Base-by-base conservation (phyloP, 2,113 vertebrate species). In the Arenaria interpres region DNA sequence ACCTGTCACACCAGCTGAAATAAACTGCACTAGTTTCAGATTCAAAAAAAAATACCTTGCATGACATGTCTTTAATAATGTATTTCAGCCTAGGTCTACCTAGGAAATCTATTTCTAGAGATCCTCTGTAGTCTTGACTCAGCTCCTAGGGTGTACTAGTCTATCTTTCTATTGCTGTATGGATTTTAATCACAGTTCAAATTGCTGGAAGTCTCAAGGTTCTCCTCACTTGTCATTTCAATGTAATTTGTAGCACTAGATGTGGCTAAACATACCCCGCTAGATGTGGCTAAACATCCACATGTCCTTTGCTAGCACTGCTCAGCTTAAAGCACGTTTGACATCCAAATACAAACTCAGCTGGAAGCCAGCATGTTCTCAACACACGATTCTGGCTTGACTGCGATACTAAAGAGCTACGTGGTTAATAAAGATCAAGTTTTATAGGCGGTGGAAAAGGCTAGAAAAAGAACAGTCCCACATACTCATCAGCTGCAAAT, bases 381-480 rank as follows among this genome's bases (percentile, higher is more conserved):
- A 69, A 41, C 25, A 53, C 30, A 41, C 0, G 0, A 46, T 18
- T 46, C 83, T 67, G 41, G 20, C 60, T 68, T 75, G 54, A 43
- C 4, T 41, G 15, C 30, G 39, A 60, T 12, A 43, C n/a, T 56
- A 4, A 46, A 23, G 5, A 75, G 63, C 53, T 46, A 39, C 32
- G 20, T 4, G 20, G 56, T 72, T 91, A 88, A 89, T 30, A 88
- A 50, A 68, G 56, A 82, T 54, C 28, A 76, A 51, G 5, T 60
- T 76, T n/a, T 79, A 57, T 6, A 85, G 30, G 84, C 37, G 91
- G 53, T 64, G 24, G 27, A 78, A 87, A 46, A 68, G 48, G 41
- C 69, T 68, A 81, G 48, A 85, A 91, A 89, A 89, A 85, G 57
- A 90, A 75, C 50, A 93, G 51, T 76, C 57, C 88, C 79, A 94